phyloP scores from a whole-genome alignment of 1,140 invertebrate genomes.

The Gonioctena quinquepunctata region DNA sequence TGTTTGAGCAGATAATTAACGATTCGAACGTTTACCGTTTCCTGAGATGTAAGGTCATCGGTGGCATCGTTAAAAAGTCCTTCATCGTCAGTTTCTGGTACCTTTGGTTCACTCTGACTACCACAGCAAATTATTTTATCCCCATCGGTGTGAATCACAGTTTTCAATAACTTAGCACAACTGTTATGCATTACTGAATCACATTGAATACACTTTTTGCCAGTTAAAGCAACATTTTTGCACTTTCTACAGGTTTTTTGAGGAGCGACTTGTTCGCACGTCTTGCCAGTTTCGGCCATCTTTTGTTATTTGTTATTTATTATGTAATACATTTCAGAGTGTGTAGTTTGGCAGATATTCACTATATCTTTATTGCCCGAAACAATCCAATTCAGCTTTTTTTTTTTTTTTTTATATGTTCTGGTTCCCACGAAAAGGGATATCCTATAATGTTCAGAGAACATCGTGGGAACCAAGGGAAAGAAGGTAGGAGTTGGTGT shows the following conservation, averaged over 20 bases:
- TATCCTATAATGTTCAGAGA: too few species aligned
- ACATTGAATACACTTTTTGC: conserved; percentile 1
- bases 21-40: background rate
- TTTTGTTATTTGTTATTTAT: too few species aligned
- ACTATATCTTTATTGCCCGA: too few species aligned
- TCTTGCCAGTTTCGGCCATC: background rate
- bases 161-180: background rate
- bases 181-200: background rate
- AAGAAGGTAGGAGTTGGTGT: too few species aligned
- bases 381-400: too few species aligned
- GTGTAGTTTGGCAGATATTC: too few species aligned
- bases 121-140: background rate
- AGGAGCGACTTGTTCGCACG: background rate
- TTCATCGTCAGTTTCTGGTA: background rate
- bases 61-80: background rate
- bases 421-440: too few species aligned
- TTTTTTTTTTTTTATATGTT: too few species aligned
- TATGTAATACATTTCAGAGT: too few species aligned
- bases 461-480: too few species aligned
- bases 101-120: background rate
- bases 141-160: background rate
- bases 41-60: background rate
- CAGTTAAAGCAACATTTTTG: conserved; percentile 1
- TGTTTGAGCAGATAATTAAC: conserved; percentile 1
- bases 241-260: background rate